Evolutionary conservation across 2,113 vertebrate genomes (phyloP), one percentile per base, ranked within the genome.

Genomic region (Petroica traversi): DNA sequence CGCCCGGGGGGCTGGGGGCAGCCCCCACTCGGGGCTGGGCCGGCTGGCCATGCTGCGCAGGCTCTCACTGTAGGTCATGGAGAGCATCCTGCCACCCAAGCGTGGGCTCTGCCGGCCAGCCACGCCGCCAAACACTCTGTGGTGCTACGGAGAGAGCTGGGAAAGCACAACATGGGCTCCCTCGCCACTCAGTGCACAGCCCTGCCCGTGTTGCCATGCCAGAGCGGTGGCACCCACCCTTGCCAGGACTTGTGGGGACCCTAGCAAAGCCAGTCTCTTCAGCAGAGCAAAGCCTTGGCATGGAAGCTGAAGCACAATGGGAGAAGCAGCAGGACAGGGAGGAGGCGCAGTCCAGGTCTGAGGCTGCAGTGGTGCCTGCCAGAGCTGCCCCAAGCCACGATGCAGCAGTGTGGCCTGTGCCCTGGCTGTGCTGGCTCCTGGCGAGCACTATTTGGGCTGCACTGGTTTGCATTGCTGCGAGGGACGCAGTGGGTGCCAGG

Each of bases 31-130:
- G 1, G 98, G 99, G 94, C 99, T 99, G 96, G 98, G 99, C 97
- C 99, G 98, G 98, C 98, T 99, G 94, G 98, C 99, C 72, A 99
- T 99, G 64, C 99, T 99, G 93, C 99, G 98, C 97, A 99, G 98
- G 97, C 99, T 98, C 97, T 99, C 99, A 87, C 99, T 99, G 98
- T 99, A 99, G 1, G 99, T 98, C 99, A 99, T 99, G 97, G 99
- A 99, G 98, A 99, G 95, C 99, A 99, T 99, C 98, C 97, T 98
- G 96, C 98, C 64, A 40, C 97, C 97, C 12, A 93, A 89, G 97
- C 96, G 91, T n/a, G 97, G 97, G 91, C 98, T 98, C 98, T 96
- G 98, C 89, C 72, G 87, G 97, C 98, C 97, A 5, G 97, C 98
- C 98, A 97, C 67, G 69, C 96, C 48, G 69, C 89, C 75, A 34